Conservation (phyloP, 1,140 invertebrate species). For the Homalodisca vitripennis region DNA sequence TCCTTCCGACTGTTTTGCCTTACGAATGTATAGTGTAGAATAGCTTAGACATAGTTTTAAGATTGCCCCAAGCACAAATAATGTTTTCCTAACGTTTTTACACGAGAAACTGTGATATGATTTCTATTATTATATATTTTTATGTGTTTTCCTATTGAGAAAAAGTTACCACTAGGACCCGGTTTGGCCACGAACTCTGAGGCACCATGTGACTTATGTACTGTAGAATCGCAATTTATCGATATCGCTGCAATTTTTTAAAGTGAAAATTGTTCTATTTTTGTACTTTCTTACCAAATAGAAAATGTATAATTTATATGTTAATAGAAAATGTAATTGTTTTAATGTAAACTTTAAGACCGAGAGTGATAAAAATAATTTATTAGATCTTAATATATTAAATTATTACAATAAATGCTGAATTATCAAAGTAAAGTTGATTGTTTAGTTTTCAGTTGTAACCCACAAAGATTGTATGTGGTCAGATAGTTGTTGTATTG, state of each 20-base stretch:
- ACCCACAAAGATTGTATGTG: neutral
- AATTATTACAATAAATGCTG: constrained; percentile 24
- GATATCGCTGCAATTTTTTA: constrained; percentile 14
- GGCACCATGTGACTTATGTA: neutral
- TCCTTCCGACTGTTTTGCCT: neutral
- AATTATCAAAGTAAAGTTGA: neutral
- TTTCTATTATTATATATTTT: constrained; percentile 14
- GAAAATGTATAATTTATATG: constrained; percentile 15
- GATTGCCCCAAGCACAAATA: constrained; percentile 21
- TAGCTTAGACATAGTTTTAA: constrained; percentile 15
- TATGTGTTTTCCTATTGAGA: constrained; percentile 9
- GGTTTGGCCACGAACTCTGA: neutral
- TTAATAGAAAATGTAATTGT: constrained; percentile 16
- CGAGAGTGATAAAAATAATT: neutral
- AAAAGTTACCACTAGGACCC: constrained; percentile 9
- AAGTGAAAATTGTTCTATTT: constrained; percentile 11
- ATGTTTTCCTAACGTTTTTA: constrained; percentile 23
- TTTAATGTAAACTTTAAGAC: constrained; percentile 8
- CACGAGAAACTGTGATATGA: constrained; percentile 19
- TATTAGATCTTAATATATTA: constrained; percentile 26
- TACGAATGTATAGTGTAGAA: constrained; percentile 13
- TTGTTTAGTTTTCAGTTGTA: neutral
- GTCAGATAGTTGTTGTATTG: constrained; percentile 10
- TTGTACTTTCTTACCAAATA: constrained; percentile 24
- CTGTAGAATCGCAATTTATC: neutral